phyloP scores from a whole-genome alignment of 2,113 vertebrate genomes.

The Centropus bengalensis region DNA sequence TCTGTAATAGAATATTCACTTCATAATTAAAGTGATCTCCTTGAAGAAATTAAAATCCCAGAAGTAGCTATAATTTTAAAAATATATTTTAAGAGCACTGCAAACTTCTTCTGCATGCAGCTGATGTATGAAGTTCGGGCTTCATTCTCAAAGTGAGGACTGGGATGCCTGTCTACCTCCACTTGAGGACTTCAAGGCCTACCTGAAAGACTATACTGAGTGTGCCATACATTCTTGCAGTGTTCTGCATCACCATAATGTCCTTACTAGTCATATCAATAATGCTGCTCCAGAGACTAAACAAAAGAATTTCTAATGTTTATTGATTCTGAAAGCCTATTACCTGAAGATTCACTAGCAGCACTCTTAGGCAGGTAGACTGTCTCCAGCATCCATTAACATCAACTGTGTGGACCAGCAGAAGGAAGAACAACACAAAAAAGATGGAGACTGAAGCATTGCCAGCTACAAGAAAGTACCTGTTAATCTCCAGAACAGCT shows the following conservation, averaged over 20 bases:
- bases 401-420: not conserved
- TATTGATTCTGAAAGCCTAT: not conserved
- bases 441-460: not conserved
- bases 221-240: not conserved
- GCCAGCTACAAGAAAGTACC: not conserved
- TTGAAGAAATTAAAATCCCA: slow-evolving; percentile 43
- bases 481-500: not conserved
- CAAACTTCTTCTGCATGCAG: not conserved
- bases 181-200: not conserved
- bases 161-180: not conserved
- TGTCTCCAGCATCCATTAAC: not conserved
- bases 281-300: not conserved
- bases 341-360: not conserved
- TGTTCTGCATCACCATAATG: not conserved
- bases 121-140: not conserved
- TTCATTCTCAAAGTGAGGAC: not conserved
- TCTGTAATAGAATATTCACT: slow-evolving; percentile 44
- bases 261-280: not conserved
- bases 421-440: not conserved
- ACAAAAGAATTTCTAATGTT: not conserved
- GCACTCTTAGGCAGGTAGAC: not conserved
- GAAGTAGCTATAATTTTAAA: slow-evolving; percentile 44
- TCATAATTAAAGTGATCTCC: slow-evolving; percentile 29
- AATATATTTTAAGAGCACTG: slow-evolving; percentile 34
- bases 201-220: not conserved